These are phyloP conservation scores for Typhlichthys eigenmanni DNA, from an alignment of 2,797 vertebrate species.

Conservation along the genomic window DNA sequence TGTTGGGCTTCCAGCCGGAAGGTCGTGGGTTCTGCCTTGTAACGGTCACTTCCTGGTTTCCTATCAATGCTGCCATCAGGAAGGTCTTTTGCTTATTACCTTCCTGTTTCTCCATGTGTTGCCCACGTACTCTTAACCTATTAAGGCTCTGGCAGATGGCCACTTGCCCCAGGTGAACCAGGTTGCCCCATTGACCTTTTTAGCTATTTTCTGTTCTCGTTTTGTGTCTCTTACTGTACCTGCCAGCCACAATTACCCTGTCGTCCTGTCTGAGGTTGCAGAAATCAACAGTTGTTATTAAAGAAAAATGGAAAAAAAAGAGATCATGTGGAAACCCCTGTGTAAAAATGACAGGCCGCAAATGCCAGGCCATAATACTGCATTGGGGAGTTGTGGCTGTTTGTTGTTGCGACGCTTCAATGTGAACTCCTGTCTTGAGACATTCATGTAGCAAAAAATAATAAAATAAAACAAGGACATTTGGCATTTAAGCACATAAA, in stretches of 20 bases:
- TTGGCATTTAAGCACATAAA: slow-evolving; percentile 10
- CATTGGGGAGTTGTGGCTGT: slow-evolving; percentile 8
- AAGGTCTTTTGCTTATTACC: not conserved
- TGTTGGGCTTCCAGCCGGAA: too few species aligned
- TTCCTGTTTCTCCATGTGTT: not conserved
- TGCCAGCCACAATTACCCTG: not conserved
- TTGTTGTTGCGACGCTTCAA: slow-evolving; percentile 31
- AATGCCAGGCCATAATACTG: slow-evolving; percentile 12
- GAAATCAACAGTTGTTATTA: not conserved
- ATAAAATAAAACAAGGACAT: not conserved
- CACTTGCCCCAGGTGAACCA: not conserved
- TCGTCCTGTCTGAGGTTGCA: not conserved
- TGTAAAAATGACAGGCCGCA: not conserved
- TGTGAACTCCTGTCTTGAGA: slow-evolving; percentile 12
- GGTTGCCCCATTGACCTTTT: not conserved
- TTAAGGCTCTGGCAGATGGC: not conserved
- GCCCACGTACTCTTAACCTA: not conserved
- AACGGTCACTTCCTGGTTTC: too few species aligned
- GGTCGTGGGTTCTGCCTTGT: too few species aligned
- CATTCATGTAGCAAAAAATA: slow-evolving; percentile 11
- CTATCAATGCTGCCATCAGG: not conserved
- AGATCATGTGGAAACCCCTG: not conserved
- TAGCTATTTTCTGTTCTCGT: not conserved
- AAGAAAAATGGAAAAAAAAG: not conserved
- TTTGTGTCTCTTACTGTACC: slow-evolving; percentile 4